These are phyloP conservation scores for Nysson spinosus DNA, from an alignment of 2,888 invertebrate species.

Conservation along the genomic window DNA sequence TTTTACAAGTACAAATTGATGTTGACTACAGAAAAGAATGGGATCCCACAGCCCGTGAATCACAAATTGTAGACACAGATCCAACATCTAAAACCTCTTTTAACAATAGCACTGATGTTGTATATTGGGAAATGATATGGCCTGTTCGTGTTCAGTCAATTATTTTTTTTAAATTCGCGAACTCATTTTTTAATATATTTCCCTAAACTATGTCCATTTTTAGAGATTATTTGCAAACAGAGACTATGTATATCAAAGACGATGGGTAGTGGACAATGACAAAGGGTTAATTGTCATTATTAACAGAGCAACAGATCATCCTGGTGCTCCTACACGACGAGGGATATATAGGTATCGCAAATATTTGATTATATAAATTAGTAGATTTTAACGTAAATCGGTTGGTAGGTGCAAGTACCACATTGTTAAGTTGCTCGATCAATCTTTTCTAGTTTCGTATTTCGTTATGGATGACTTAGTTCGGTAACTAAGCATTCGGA, in stretches of 20 bases:
- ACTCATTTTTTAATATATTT: not conserved
- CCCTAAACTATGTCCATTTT: slow-evolving; percentile 58
- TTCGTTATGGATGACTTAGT: slow-evolving; percentile 40
- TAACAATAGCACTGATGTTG: slow-evolving; percentile 81
- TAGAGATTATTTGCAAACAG: slow-evolving; percentile 90
- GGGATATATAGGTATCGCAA: slow-evolving; percentile 82
- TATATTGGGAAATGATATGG: slow-evolving; percentile 95
- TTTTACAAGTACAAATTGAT: slow-evolving; percentile 90
- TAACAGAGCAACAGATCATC: slow-evolving; percentile 85
- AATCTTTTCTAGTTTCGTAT: slow-evolving; percentile 43
- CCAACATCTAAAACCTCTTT: slow-evolving; percentile 78
- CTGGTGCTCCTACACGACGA: slow-evolving; percentile 82
- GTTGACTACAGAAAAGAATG: slow-evolving; percentile 87
- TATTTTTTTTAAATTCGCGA: not conserved
- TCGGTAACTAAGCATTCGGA: slow-evolving; percentile 25
- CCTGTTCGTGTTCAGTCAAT: slow-evolving; percentile 81
- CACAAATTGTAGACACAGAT: slow-evolving; percentile 85
- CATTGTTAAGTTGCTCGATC: slow-evolving; percentile 24
- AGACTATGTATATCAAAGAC: slow-evolving; percentile 90
- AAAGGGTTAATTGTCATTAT: slow-evolving; percentile 82
- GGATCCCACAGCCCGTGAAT: slow-evolving; percentile 87
- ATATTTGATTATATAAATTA: not conserved
- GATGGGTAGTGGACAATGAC: slow-evolving; percentile 79
- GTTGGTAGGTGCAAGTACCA: not conserved
- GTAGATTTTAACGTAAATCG: slow-evolving; percentile 1